phyloP scores from a whole-genome alignment of 1,140 invertebrate species.

The Drosophila takahashii region DNA sequence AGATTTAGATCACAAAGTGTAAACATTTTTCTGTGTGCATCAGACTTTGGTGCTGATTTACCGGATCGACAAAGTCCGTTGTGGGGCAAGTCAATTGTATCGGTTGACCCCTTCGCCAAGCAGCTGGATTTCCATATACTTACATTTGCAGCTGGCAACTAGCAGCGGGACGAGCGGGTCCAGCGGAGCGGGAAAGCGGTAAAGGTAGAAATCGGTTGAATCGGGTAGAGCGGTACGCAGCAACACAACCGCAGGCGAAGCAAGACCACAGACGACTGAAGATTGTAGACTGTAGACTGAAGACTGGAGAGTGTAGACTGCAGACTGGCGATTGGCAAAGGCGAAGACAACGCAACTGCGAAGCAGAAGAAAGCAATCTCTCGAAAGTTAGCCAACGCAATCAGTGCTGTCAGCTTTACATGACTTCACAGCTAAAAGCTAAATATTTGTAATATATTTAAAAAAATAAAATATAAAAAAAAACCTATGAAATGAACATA shows the following conservation, averaged over 20 bases:
- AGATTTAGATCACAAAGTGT: too few relatives aligned
- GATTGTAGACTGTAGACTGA: slow-evolving; percentile 6
- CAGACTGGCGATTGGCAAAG: slow-evolving; percentile 1
- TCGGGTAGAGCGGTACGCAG: background rate
- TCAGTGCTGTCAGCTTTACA: background rate
- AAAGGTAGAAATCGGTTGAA: too few relatives aligned
- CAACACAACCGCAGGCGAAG: slow-evolving; percentile 18
- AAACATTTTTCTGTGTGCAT: background rate
- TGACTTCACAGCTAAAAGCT: background rate
- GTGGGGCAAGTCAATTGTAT: slow-evolving; percentile 45
- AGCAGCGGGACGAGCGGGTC: background rate
- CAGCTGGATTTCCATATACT: slow-evolving; percentile 14
- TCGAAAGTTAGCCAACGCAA: slow-evolving; percentile 13
- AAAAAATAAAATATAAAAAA: background rate
- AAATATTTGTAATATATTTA: too few relatives aligned
- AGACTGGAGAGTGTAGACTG: slow-evolving; percentile 1
- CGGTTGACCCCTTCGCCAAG: slow-evolving; percentile 43
- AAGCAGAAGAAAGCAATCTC: slow-evolving; percentile 23
- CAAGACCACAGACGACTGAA: slow-evolving; percentile 31
- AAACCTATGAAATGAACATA: background rate
- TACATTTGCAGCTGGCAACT: slow-evolving; percentile 2
- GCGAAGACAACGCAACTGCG: slow-evolving; percentile 1
- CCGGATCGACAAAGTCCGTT: background rate
- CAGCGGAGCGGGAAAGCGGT: background rate
- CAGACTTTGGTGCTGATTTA: slow-evolving; percentile 24